Evolutionary conservation across 2,797 vertebrate species (phyloP), one percentile per base, ranked within the genome.

Genomic region (Sebastiscus tertius): DNA sequence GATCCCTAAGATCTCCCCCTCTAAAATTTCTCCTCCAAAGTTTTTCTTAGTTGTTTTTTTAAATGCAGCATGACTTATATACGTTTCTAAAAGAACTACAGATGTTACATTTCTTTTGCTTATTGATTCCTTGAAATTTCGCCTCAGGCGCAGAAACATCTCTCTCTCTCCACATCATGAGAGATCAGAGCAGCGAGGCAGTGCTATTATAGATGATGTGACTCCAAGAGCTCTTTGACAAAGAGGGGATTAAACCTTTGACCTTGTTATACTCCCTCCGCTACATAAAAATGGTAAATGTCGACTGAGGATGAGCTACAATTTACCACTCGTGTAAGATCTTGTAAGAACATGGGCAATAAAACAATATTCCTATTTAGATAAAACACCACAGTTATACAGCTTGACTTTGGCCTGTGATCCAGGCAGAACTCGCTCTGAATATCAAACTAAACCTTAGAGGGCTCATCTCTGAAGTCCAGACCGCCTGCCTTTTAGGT

Each of bases 191-290:
- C 49, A 2, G 63, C 0, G 49, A 59, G 16, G 39, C 29, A 36
- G 46, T 0, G 22, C 27, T 63, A 8, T 26, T 29, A 46, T 46
- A 39, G 36, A 36, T 54, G 5, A 49, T 52, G 34, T 24, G 24
- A 72, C 55, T 68, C 33, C n/a, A 9, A n/a, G 29, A 31, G 67
- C 60, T 2, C 72, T 63, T 67, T 62, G 29, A 76, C 42, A 42
- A 62, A 79, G 73, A 71, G 1, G 1, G 67, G 69, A 87, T 85
- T 46, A 79, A 84, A 79, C 79, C 71, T 82, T 71, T 85, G 75
- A 87, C 58, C 69, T 81, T 18, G 4, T 76, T 74, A 49, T 14
- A 36, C 49, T 73, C 58, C 55, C 36, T 59, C 58, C 52, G 42
- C 60, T 36, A n/a, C 12, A 62, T 14, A 65, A 31, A 65, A 74